Conservation (phyloP, 2,797 vertebrate species). For the Acipenser oxyrinchus region DNA sequence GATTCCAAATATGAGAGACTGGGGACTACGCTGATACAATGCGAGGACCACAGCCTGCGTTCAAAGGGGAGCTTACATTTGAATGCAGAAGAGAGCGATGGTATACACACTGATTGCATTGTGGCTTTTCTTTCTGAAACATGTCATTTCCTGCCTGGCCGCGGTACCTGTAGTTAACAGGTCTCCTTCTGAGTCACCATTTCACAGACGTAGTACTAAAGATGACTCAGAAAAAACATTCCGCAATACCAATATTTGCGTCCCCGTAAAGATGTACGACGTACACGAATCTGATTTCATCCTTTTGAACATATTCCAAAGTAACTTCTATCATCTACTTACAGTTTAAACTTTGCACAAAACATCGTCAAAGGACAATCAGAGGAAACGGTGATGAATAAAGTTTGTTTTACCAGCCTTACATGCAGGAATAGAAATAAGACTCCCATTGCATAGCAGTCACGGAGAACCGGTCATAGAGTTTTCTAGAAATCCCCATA, state of each 20-base stretch:
- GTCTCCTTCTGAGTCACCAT: slow-evolving; percentile 75
- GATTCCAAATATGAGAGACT: slow-evolving; percentile 31
- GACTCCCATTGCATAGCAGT: too few relatives aligned
- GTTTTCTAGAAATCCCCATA: too few relatives aligned
- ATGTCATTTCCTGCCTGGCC: slow-evolving; percentile 48
- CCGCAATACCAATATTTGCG: slow-evolving; percentile 50
- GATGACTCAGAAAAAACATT: slow-evolving; percentile 76
- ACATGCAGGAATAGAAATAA: too few relatives aligned
- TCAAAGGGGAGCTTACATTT: slow-evolving; percentile 31
- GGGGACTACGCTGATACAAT: slow-evolving; percentile 24
- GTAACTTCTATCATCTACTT: too few relatives aligned
- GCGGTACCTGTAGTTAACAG: slow-evolving; percentile 56
- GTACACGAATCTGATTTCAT: not conserved
- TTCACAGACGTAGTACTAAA: slow-evolving; percentile 57
- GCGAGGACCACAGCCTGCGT: slow-evolving; percentile 18
- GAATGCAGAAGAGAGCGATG: slow-evolving; percentile 34
- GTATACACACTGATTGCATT: slow-evolving; percentile 27
- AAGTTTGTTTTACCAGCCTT: too few relatives aligned
- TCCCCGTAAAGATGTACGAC: slow-evolving; percentile 17
- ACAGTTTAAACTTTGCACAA: too few relatives aligned
- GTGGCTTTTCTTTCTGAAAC: slow-evolving; percentile 50
- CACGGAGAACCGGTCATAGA: too few relatives aligned
- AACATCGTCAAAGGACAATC: too few relatives aligned
- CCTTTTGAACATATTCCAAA: too few relatives aligned
- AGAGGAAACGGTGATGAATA: too few relatives aligned